Conservation (phyloP, 2,113 vertebrate species). For the Mormoops blainvillei region DNA sequence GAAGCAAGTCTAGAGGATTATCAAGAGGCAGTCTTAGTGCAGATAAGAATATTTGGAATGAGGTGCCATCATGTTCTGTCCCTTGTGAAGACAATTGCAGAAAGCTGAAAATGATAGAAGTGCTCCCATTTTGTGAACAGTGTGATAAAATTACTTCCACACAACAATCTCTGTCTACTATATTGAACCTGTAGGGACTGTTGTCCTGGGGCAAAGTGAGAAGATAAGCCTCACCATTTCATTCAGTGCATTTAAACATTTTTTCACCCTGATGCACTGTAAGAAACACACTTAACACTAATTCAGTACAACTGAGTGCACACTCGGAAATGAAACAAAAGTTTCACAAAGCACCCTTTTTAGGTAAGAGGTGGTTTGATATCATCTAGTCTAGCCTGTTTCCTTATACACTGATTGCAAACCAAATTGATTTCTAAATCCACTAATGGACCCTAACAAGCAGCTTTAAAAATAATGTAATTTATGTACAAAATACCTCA, state of each 20-base stretch:
- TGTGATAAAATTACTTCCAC: not conserved
- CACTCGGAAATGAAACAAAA: not conserved
- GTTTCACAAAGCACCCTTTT: not conserved
- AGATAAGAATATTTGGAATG: not conserved
- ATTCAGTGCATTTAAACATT: not conserved
- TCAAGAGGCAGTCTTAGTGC: not conserved
- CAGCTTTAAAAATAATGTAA: not conserved
- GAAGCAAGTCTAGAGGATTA: not conserved
- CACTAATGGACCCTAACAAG: not conserved
- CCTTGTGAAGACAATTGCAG: not conserved
- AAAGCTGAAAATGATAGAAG: not conserved
- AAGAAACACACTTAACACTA: not conserved
- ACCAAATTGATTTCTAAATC: not conserved
- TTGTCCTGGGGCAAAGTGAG: not conserved
- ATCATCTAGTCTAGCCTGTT: not conserved
- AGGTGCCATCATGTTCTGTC: not conserved
- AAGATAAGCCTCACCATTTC: not conserved
- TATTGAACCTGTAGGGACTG: not conserved
- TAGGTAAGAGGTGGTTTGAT: not conserved
- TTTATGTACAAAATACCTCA: not conserved
- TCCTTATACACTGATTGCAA: not conserved
- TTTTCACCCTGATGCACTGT: not conserved
- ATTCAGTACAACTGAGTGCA: not conserved
- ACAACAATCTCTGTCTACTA: not conserved
- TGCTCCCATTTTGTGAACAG: not conserved